A percentile compares a stretch with the other conserved stretches of the same genome.
phyloP scores from a whole-genome alignment of 2,797 vertebrate genomes.

The Enteromius thamalakanensis region DNA sequence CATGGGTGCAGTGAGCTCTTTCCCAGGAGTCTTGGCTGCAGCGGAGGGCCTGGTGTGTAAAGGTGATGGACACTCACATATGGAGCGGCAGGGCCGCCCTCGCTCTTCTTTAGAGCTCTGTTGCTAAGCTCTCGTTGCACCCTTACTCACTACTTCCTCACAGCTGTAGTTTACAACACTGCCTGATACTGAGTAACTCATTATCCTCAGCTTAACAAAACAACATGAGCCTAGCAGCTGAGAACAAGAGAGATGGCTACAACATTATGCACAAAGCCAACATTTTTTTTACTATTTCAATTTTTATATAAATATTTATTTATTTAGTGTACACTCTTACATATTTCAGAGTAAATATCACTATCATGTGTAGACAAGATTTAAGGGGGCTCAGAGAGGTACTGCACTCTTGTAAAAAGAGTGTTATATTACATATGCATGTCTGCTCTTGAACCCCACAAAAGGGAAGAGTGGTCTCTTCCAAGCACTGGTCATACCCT shows the following conservation, averaged over 20 bases:
- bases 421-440: constrained; percentile 18
- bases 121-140: constrained; percentile 48
- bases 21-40: constrained; percentile 75
- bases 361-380: neutral
- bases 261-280: neutral
- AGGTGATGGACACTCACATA: constrained; percentile 63
- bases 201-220: constrained; percentile 28
- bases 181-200: constrained; percentile 36
- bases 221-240: neutral
- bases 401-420: constrained; percentile 27
- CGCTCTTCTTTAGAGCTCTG: constrained; percentile 53
- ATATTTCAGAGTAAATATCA: neutral
- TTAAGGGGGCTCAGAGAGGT: neutral
- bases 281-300: neutral
- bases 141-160: constrained; percentile 14
- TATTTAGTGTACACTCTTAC: neutral
- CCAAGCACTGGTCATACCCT: constrained; percentile 17
- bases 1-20: constrained; percentile 74
- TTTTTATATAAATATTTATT: neutral
- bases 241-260: neutral
- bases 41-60: constrained; percentile 38
- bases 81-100: constrained; percentile 52
- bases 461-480: constrained; percentile 4
- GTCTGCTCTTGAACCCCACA: constrained; percentile 17
- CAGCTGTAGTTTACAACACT: constrained; percentile 42